phyloP scores from a whole-genome alignment of 2,797 vertebrate species.

The Anas capensis region DNA sequence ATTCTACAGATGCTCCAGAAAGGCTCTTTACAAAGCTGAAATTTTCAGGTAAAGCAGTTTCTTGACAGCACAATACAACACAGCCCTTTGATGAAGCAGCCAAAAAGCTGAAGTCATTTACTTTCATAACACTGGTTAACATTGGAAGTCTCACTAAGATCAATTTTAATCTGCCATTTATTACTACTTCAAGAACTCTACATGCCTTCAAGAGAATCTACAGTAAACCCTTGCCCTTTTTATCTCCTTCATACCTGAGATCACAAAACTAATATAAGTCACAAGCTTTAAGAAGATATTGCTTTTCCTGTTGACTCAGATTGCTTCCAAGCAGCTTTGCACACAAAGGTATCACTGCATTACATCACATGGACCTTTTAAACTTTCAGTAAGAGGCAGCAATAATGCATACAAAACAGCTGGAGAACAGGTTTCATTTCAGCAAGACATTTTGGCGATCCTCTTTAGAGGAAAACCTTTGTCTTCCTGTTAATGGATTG shows the following conservation, averaged over 20 bases:
- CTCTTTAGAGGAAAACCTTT: slow-evolving; percentile 1
- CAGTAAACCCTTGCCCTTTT: slow-evolving; percentile 67
- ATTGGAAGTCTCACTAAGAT: slow-evolving; percentile 2
- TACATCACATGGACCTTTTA: slow-evolving; percentile 27
- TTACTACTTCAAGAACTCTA: slow-evolving; percentile 53
- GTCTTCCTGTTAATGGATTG: slow-evolving; percentile 45
- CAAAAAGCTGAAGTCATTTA: slow-evolving; percentile 9
- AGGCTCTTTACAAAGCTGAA: neutral
- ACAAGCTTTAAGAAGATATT: slow-evolving; percentile 55
- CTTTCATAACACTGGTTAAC: slow-evolving; percentile 32
- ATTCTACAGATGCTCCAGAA: neutral
- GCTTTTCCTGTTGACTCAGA: slow-evolving; percentile 56
- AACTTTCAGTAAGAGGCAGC: slow-evolving; percentile 26
- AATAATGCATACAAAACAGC: slow-evolving; percentile 39
- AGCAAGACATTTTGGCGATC: neutral
- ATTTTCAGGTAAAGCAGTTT: neutral
- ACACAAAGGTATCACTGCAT: slow-evolving; percentile 49
- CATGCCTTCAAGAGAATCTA: slow-evolving; percentile 47
- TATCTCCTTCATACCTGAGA: slow-evolving; percentile 67
- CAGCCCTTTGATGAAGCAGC: neutral
- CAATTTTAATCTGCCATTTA: slow-evolving; percentile 57
- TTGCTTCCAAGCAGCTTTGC: slow-evolving; percentile 48
- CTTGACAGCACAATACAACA: slow-evolving; percentile 1
- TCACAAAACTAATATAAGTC: slow-evolving; percentile 63
- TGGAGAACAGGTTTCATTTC: slow-evolving; percentile 11